A percentile compares a stretch with the other conserved stretches of the same genome.
Conservation (phyloP, 2,113 vertebrate genomes). For the Aix galericulata region DNA sequence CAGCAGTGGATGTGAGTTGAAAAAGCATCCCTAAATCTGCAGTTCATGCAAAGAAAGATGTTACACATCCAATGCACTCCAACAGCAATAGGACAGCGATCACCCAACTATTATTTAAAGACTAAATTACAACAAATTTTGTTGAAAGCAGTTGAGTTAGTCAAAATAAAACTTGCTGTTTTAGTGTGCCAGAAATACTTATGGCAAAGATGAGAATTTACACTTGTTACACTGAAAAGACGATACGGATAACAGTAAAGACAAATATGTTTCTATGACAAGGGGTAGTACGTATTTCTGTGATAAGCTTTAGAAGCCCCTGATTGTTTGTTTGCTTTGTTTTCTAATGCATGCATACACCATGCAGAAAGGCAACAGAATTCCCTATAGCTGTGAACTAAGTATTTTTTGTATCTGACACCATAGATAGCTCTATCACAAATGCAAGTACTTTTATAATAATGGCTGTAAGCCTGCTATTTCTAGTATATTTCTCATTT, state of each 20-base stretch:
- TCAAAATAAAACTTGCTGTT: background rate
- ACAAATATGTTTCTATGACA: background rate
- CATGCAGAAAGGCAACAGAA: background rate
- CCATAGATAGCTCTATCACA: background rate
- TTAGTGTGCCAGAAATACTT: background rate
- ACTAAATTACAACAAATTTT: background rate
- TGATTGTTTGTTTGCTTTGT: background rate
- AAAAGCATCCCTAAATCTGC: background rate
- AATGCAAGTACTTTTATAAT: background rate
- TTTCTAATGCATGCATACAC: background rate
- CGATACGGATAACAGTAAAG: background rate
- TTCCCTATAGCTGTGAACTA: background rate
- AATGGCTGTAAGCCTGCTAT: background rate
- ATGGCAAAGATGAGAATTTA: background rate
- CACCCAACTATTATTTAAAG: background rate
- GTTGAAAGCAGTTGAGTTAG: background rate
- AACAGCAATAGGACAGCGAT: background rate
- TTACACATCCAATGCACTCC: background rate
- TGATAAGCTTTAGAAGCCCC: background rate
- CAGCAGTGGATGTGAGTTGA: background rate
- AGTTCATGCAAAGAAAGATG: background rate
- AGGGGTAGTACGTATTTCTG: background rate
- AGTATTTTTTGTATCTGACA: background rate
- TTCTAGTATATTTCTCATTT: background rate
- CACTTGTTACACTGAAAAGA: background rate